phyloP scores from a whole-genome alignment of 2,888 invertebrate species.

The Lasioglossum oenotherae region DNA sequence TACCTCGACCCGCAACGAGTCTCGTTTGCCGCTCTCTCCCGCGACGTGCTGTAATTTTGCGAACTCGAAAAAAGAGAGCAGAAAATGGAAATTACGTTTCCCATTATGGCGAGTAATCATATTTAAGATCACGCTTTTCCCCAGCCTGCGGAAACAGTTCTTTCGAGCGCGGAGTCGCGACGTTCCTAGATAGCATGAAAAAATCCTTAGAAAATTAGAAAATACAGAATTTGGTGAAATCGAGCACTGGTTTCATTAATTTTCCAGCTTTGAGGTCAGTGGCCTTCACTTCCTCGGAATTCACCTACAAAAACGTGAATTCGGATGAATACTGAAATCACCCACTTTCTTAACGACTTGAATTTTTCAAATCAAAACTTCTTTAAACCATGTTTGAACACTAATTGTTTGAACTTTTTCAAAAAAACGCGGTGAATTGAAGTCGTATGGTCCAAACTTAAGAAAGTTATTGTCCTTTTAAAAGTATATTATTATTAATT shows the following conservation, averaged over 20 bases:
- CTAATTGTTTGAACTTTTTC: no score
- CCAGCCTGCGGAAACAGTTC: neutral
- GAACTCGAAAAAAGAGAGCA: neutral
- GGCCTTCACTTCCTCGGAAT: neutral
- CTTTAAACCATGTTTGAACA: no score
- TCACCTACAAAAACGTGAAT: neutral
- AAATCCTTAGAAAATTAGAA: neutral
- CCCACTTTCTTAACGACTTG: no score
- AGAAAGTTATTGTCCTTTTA: no score
- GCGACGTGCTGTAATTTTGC: neutral
- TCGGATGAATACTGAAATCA: no score
- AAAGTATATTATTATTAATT: no score
- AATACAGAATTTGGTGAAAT: neutral
- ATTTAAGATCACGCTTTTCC: neutral
- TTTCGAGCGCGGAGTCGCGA: neutral
- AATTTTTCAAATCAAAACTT: no score
- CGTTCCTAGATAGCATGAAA: neutral
- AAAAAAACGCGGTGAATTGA: no score
- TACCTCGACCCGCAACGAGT: conserved; percentile 23
- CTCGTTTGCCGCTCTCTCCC: conserved; percentile 21
- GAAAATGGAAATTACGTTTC: neutral
- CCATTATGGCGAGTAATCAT: neutral
- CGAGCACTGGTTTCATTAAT: neutral
- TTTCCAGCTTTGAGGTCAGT: neutral
- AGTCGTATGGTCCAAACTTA: no score